Base-by-base conservation (phyloP, 1,140 invertebrate genomes). In the Linepithema humile region DNA sequence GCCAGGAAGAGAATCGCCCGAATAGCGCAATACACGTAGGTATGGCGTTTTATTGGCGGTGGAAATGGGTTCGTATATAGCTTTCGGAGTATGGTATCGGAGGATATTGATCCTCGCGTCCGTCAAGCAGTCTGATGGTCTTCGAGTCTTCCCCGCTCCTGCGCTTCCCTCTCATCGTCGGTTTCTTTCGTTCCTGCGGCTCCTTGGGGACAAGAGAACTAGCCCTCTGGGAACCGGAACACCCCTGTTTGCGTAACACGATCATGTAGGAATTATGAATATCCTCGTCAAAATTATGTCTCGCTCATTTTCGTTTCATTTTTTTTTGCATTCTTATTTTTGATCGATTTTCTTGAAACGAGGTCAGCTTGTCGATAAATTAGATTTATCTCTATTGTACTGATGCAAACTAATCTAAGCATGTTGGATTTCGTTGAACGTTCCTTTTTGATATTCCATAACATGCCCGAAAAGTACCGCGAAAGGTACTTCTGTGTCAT, bases 81-180 rank as follows among this genome's bases (percentile, higher is more conserved):
- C 90, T 90, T 91, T 89, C 89, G 86, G 91, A 94, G 93, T 94
- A 93, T 94, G 93, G 92, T 94, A 93, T 94, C 91, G 93, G 92
- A 93, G 91, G 92, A 94, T 94, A 94, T 94, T 94, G 93, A 94
- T 94, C 93, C 92, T 92, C 92, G 92, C 91, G 93, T 94, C 93
- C 93, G 92, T 94, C 93, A 94, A 94, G 93, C 92, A 94, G 91
- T 89, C 91, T 83, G 92, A 91, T 92, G 92, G 92, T 93, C 93
- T 93, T 92, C 91, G 90, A 89, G 85, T 82, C 84, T 87, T 86
- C 86, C 85, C 78, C 70, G 70, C 75, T 80, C 80, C 77, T 74
- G 72, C 67, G 57, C 73, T 65, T 80, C 64, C 85, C 84, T 82
- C 83, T 85, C 87, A 89, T 75, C 70, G 80, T 83, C 57, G 32